These are phyloP conservation scores for Sceloporus undulatus DNA, from an alignment of 2,113 vertebrate species.

Conservation along the genomic window DNA sequence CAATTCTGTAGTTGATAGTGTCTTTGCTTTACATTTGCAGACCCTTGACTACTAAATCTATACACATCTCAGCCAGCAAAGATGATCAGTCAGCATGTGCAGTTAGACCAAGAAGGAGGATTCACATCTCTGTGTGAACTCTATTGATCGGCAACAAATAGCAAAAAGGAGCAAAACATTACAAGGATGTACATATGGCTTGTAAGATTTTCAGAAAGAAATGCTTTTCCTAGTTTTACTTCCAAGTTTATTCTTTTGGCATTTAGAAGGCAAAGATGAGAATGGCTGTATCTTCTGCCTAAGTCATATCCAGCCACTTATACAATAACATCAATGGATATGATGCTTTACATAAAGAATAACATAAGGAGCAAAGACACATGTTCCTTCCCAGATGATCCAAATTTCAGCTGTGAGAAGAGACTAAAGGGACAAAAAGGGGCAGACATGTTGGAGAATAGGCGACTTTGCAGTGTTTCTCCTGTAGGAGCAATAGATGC, in stretches of 20 bases:
- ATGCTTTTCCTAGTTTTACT: not conserved
- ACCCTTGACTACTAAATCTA: not conserved
- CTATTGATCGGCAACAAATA: constrained; percentile 21
- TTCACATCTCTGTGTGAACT: not conserved
- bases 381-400: not conserved
- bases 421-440: too few species aligned
- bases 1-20: not conserved
- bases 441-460: not conserved
- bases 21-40: not conserved
- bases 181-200: constrained; percentile 19
- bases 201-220: constrained; percentile 30
- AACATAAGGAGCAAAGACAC: not conserved
- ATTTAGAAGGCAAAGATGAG: not conserved
- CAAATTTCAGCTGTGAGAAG: not conserved
- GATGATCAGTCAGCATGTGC: not conserved
- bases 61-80: not conserved
- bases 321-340: not conserved
- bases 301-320: not conserved
- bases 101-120: not conserved
- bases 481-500: too few species aligned
- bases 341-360: not conserved
- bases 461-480: too few species aligned
- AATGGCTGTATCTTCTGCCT: not conserved
- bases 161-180: accelerated
- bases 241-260: not conserved